Evolutionary conservation across 2,888 invertebrate genomes (phyloP).

Genomic region (Liopterus haemorrhoidalis): DNA sequence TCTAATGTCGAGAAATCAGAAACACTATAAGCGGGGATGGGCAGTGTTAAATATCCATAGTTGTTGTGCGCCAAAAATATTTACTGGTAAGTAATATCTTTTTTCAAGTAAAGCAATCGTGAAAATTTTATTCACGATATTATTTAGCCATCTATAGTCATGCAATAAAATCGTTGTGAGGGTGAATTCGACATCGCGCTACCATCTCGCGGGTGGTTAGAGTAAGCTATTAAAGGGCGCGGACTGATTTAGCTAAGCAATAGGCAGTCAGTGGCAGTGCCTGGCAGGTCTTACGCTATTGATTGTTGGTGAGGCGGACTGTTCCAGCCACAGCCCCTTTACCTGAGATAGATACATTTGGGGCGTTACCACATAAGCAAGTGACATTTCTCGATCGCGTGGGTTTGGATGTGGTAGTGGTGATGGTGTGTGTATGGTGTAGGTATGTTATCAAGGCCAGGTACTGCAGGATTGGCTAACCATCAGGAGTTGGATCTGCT

Average conservation of each 20-base stretch:
- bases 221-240: slow-evolving; percentile 16
- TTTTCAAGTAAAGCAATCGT: too few species aligned
- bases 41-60: too few species aligned
- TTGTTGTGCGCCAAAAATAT: too few species aligned
- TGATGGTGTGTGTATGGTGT: slow-evolving; percentile 22
- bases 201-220: slow-evolving; percentile 14
- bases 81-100: too few species aligned
- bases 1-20: too few species aligned
- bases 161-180: too few species aligned
- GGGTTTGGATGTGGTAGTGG: slow-evolving; percentile 21
- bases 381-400: slow-evolving; percentile 21
- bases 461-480: slow-evolving; percentile 14
- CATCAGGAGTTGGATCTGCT: slow-evolving; percentile 11
- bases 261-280: slow-evolving; percentile 22
- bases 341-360: slow-evolving; percentile 24
- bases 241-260: slow-evolving; percentile 20
- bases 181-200: too few species aligned
- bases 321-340: slow-evolving; percentile 23
- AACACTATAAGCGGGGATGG: too few species aligned
- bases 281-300: slow-evolving; percentile 21
- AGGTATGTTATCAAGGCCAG: slow-evolving; percentile 16
- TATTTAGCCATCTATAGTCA: too few species aligned
- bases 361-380: slow-evolving; percentile 22
- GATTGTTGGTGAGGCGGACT: slow-evolving; percentile 22
- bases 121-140: too few species aligned